These are phyloP conservation scores for Tipula unca DNA, from an alignment of 2,888 invertebrate genomes.

Conservation along the genomic window DNA sequence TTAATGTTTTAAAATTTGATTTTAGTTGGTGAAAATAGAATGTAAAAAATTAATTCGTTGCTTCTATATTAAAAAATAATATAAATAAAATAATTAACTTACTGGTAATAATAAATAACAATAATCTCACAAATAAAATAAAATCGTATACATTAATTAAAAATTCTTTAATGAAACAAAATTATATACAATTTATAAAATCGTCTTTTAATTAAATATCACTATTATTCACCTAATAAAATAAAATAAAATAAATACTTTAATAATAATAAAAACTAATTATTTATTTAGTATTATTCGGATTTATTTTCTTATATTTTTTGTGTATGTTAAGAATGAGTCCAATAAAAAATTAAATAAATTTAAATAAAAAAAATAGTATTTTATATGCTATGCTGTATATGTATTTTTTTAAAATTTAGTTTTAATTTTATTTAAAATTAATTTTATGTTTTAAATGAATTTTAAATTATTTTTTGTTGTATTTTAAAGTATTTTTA, in stretches of 20 bases:
- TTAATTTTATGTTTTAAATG: neutral
- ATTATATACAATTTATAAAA: conserved; percentile 14
- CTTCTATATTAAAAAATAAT: neutral
- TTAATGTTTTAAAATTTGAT: neutral
- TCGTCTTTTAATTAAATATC: neutral
- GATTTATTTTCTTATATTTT: neutral
- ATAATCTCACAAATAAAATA: neutral
- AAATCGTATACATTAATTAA: neutral
- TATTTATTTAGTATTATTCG: neutral
- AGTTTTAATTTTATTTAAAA: neutral
- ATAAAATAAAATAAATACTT: neutral
- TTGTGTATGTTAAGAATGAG: neutral
- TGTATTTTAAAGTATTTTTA: neutral
- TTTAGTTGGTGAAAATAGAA: neutral
- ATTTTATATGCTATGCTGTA: neutral
- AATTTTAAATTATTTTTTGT: neutral
- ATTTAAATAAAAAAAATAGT: conserved; percentile 3
- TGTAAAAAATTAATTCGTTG: neutral
- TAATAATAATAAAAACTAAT: neutral
- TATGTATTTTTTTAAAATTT: neutral
- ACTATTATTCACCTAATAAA: neutral
- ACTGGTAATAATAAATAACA: neutral
- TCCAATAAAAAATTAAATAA: conserved; percentile 18
- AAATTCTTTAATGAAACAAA: neutral
- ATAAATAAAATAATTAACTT: neutral